Evolutionary conservation across 37 sponge, comb jelly and placozoan species (phyloP).

Genomic region (Mnemiopsis leidyi): DNA sequence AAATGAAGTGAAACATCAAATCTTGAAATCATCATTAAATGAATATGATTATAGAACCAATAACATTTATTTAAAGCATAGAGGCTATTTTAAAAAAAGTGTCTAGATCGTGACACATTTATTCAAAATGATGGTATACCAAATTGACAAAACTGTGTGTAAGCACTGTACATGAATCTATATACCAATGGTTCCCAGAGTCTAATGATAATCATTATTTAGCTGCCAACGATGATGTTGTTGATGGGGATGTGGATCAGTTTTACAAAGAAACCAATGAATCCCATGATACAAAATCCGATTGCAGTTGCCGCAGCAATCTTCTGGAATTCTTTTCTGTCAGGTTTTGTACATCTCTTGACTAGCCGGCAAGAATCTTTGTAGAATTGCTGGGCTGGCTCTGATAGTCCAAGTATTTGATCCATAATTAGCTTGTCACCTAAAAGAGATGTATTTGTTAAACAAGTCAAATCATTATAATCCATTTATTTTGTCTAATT

Average conservation of each 20-base stretch:
- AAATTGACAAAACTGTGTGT: background rate
- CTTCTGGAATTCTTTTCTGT: slow-evolving; percentile 96
- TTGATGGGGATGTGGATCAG: slow-evolving; percentile 99
- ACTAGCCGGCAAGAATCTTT: slow-evolving; percentile 94
- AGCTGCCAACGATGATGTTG: slow-evolving; percentile 88
- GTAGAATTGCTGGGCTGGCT: slow-evolving; percentile 85
- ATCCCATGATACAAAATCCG: slow-evolving; percentile 98
- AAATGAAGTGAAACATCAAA: too few relatives aligned
- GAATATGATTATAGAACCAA: too few relatives aligned
- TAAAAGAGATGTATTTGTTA: too few relatives aligned
- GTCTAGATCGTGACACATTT: too few relatives aligned
- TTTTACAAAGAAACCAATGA: slow-evolving; percentile 99
- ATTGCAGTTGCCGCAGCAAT: slow-evolving; percentile 94
- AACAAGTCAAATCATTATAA: too few relatives aligned
- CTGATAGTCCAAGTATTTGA: slow-evolving; percentile 72
- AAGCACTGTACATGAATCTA: background rate
- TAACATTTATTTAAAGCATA: too few relatives aligned
- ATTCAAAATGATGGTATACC: too few relatives aligned
- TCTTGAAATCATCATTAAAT: too few relatives aligned
- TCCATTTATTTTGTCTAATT: too few relatives aligned
- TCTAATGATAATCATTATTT: background rate
- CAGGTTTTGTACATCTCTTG: slow-evolving; percentile 96
- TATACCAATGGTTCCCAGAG: background rate
- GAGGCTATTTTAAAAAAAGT: too few relatives aligned
- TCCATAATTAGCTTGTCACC: slow-evolving; percentile 72